These are phyloP conservation scores for Cebus imitator DNA, from an alignment of 2,113 vertebrate genomes.

Conservation along the genomic window DNA sequence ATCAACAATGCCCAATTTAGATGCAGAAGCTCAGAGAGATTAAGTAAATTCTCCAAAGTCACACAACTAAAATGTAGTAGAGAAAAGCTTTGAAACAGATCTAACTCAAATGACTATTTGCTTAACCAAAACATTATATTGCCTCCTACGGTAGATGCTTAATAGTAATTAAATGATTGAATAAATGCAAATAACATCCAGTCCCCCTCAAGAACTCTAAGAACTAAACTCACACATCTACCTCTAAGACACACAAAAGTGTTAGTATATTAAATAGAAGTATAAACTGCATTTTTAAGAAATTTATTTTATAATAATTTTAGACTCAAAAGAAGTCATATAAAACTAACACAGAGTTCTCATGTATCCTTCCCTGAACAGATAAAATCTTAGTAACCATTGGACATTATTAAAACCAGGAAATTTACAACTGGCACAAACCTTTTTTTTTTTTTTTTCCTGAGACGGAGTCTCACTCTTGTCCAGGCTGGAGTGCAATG, in stretches of 20 bases:
- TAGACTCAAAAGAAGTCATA: not conserved
- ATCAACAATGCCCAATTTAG: not conserved
- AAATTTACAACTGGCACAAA: not conserved
- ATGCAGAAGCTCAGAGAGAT: not conserved
- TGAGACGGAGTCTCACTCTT: too few species aligned
- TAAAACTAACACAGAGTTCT: not conserved
- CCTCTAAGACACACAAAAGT: not conserved
- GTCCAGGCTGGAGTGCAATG: too few species aligned
- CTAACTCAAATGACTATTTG: not conserved
- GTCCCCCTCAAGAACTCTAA: not conserved
- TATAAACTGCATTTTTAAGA: not conserved
- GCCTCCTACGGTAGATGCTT: not conserved
- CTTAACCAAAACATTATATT: not conserved
- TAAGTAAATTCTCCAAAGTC: not conserved
- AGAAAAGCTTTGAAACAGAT: not conserved
- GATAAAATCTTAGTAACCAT: not conserved
- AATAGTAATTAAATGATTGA: not conserved
- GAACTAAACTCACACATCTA: not conserved
- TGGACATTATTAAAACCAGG: not conserved
- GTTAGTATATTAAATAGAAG: not conserved
- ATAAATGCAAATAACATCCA: not conserved
- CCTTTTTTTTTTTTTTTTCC: too few species aligned
- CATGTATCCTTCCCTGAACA: not conserved
- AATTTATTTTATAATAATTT: not conserved
- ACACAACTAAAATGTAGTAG: not conserved